phyloP scores from a whole-genome alignment of 2,888 invertebrate species.

The Caenorhabditis imperialis region DNA sequence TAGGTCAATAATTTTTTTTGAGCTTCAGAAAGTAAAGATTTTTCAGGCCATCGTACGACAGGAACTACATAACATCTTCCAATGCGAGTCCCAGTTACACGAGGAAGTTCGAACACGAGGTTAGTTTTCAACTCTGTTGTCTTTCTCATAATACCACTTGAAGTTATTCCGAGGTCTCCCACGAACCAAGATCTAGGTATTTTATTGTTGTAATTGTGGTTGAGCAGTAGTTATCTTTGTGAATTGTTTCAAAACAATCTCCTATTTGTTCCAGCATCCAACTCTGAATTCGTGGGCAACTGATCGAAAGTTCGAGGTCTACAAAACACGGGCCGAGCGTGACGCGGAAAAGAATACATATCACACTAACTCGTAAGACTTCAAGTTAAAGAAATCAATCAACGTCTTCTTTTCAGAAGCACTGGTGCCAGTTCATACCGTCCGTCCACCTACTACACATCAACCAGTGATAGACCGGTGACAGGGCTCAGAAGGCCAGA shows the following conservation, averaged over 20 bases:
- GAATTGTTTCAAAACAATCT: no score
- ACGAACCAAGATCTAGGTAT: slow-evolving; percentile 40
- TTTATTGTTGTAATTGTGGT: slow-evolving; percentile 33
- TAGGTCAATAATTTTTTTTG: slow-evolving; percentile 8
- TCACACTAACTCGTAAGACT: slow-evolving; percentile 36
- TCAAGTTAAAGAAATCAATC: background rate
- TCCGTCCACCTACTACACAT: slow-evolving; percentile 54
- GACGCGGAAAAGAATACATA: slow-evolving; percentile 71
- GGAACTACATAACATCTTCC: slow-evolving; percentile 41
- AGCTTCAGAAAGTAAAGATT: background rate
- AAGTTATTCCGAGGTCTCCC: slow-evolving; percentile 51
- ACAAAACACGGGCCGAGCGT: slow-evolving; percentile 76
- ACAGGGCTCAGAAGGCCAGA: slow-evolving; percentile 54
- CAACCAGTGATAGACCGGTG: slow-evolving; percentile 58
- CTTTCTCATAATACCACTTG: no score
- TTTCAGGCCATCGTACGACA: slow-evolving; percentile 51
- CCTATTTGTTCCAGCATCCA: slow-evolving; percentile 48
- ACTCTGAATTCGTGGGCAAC: slow-evolving; percentile 64
- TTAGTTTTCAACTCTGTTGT: slow-evolving; percentile 24
- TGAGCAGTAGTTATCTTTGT: no score
- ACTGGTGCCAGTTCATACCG: slow-evolving; percentile 60
- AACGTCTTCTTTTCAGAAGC: slow-evolving; percentile 15
- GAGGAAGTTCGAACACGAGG: slow-evolving; percentile 66
- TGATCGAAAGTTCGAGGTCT: slow-evolving; percentile 74
- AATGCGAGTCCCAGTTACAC: slow-evolving; percentile 63